Evolutionary conservation across 2,797 vertebrate genomes (phyloP), one percentile per base, ranked within the genome.

Genomic region (Neopelma chrysocephalum): DNA sequence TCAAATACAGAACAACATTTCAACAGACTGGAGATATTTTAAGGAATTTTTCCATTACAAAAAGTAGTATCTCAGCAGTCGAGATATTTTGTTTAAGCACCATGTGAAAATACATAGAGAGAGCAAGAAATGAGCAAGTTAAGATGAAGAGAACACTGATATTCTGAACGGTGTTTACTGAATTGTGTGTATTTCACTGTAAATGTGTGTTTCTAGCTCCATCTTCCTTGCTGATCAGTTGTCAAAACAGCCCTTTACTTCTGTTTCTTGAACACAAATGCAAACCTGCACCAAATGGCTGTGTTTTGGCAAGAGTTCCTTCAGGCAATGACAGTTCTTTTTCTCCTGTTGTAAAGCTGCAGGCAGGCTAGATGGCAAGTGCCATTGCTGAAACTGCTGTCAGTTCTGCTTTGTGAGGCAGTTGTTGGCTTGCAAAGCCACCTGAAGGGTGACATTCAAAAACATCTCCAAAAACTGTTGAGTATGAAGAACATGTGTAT

Each of bases 31-130:
- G 43, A 34, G 36, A n/a, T 93, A 91, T 89, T 94, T 96, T 92
- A 89, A 89, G 56, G 75, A 70, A 7, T 64, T 85, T 93, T 91
- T 94, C 82, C 61, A 32, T 91, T 89, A 81, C 13, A 2, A 68
- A 87, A 93, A 62, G 51, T 71, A 91, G 15, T 31, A 57, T 95
- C 50, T 81, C 42, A 0, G 48, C 29, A 78, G 65, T 65, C 27
- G 69, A 82, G 48, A 48, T 62, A 40, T 2, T 92, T 36, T 36
- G 29, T 89, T 94, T 78, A 68, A 60, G 42, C 50, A 86, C 40
- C 29, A n/a, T 91, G 53, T 87, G 72, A 93, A 96, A 95, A 88
- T 68, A 82, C 26, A 38, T n/a, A 75, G 56, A 78, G 47, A 71
- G 66, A 34, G 10, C 29, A 87, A 89, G 60, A 73, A 34, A 61